A percentile compares a stretch with the other conserved stretches of the same genome.
Conservation (phyloP, 2,113 vertebrate species). For the Ursus arctos region DNA sequence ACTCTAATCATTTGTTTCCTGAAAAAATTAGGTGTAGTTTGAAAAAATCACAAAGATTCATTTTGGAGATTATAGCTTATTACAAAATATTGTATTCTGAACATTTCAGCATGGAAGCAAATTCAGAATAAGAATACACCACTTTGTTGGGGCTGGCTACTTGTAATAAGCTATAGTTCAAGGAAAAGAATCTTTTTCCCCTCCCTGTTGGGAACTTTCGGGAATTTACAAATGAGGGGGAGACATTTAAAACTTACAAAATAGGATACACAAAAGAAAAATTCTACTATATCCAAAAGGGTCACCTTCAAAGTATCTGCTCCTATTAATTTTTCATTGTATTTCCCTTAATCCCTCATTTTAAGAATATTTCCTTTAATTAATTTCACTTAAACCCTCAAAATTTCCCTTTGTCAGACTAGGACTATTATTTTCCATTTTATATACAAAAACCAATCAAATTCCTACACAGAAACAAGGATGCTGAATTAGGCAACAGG, state of each 20-base stretch:
- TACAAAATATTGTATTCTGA: neutral
- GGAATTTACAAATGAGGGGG: neutral
- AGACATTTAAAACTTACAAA: neutral
- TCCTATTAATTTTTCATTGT: neutral
- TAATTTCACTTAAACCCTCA: neutral
- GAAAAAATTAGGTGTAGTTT: neutral
- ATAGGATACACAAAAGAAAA: neutral
- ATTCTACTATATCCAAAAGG: neutral
- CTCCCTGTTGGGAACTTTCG: neutral
- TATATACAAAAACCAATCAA: neutral
- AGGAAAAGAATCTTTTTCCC: neutral
- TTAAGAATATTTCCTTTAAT: neutral
- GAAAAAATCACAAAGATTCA: neutral
- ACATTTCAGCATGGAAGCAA: neutral
- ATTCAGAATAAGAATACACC: neutral
- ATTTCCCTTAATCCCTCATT: neutral
- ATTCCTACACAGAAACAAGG: neutral
- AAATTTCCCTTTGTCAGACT: neutral
- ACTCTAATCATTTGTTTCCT: neutral
- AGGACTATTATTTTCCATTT: neutral
- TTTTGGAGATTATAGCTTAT: conserved; percentile 3
- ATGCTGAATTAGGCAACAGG: neutral
- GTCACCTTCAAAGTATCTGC: conserved; percentile 1
- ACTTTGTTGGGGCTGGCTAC: neutral
- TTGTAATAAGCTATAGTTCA: neutral